Conservation (phyloP, 2,113 vertebrate genomes). For the Mionectes macconnelli region DNA sequence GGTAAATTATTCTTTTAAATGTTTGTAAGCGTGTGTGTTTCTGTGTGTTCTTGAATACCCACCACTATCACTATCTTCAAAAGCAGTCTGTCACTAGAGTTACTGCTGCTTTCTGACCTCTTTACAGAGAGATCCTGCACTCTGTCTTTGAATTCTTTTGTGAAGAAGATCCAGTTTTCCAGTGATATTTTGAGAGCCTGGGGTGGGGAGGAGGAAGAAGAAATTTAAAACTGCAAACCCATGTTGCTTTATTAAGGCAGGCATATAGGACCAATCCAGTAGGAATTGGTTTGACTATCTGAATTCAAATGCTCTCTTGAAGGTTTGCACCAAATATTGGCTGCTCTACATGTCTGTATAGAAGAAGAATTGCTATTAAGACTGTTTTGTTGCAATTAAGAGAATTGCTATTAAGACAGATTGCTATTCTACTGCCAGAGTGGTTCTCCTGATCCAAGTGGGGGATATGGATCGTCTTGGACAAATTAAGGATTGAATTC, state of each 20-base stretch:
- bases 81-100: not conserved
- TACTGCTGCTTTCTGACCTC: not conserved
- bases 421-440: not conserved
- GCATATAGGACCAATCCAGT: too few relatives aligned
- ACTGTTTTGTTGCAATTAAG: too few relatives aligned
- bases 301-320: not conserved
- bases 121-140: not conserved
- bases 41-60: not conserved
- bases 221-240: not conserved
- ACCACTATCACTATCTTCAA: not conserved
- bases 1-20: not conserved
- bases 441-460: not conserved
- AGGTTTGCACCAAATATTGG: not conserved
- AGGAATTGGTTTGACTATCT: not conserved
- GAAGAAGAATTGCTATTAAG: not conserved
- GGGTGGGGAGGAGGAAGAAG: not conserved
- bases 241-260: not conserved
- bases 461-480: not conserved
- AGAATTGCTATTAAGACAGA: not conserved
- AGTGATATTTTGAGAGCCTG: not conserved
- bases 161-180: not conserved
- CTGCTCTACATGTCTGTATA: not conserved
- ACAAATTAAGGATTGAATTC: not conserved
- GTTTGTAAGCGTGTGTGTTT: not conserved
- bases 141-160: not conserved